Base-by-base conservation (phyloP, 2,888 invertebrate species). In the Aleiodes testaceus region DNA sequence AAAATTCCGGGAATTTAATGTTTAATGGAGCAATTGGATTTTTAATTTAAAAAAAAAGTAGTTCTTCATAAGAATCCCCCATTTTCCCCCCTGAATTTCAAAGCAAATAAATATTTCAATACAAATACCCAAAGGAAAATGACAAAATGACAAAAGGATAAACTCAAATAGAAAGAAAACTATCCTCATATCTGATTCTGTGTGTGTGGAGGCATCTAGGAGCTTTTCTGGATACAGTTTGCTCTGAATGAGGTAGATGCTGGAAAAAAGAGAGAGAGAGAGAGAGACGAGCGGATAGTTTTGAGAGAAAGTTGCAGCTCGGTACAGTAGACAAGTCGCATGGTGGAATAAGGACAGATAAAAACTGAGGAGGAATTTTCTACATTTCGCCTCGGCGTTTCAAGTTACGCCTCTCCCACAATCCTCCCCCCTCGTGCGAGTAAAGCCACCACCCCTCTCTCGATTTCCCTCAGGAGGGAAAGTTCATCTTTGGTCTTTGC, bases 111-210 rank as follows among this genome's bases (percentile, higher is more conserved):
- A 42, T 36, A 9, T 36, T 59, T 36, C 36, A 36, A 59, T 36
- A 36, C 42, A 11, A 18, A 59, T 36, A 16, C 59, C 16, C 59
- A 59, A 59, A 59, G 59, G 59, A 11, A 59, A 59, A 59, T 59
- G 9, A 9, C 16, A 36, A 59, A 59, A 42, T 30, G 59, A 59
- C 59, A 59, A 59, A 59, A 42, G 59, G 59, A 36, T 36, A 59
- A 59, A 36, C 18, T 14, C 14, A 42, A 59, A 14, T 59, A 36
- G 45, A 59, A 61, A 72, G 59, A 45, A 55, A 68, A 45, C 44
- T 69, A 59, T 66, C 53, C 66, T 72, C 72, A 70, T 72, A 70
- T 72, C 66, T 52, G 69, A 72, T 72, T 72, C 72, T 65, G 69
- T 65, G 69, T 72, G 44, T 72, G 72, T 68, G 66, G 69, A 47